A percentile compares a stretch with the other conserved stretches of the same genome.
Evolutionary conservation across 2,797 vertebrate genomes (phyloP).

Genomic region (Onychomys leucogaster): DNA sequence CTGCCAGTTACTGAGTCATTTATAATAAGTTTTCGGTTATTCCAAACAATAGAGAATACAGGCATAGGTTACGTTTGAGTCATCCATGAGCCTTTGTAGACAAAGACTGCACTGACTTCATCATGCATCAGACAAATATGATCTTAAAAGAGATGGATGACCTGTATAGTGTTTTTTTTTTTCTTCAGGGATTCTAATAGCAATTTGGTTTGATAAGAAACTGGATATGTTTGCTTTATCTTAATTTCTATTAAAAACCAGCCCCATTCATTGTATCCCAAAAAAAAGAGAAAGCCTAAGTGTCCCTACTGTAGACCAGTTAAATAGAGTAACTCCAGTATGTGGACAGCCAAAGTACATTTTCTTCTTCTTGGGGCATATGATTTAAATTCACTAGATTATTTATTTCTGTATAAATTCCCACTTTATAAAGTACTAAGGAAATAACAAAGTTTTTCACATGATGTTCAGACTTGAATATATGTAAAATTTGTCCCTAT

Average conservation of each 20-base stretch:
- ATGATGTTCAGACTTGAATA: background rate
- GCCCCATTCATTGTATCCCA: background rate
- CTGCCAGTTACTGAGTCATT: background rate
- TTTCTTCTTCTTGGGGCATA: background rate
- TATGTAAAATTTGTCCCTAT: slow-evolving; percentile 26
- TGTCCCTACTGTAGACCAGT: background rate
- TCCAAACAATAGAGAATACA: background rate
- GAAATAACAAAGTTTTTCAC: slow-evolving; percentile 59
- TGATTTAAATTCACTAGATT: slow-evolving; percentile 45
- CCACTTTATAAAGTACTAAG: slow-evolving; percentile 27
- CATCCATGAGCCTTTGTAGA: background rate
- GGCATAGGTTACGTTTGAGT: background rate
- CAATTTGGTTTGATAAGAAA: slow-evolving; percentile 26
- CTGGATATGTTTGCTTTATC: background rate
- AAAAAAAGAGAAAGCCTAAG: background rate
- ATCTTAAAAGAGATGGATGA: background rate
- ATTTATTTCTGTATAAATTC: slow-evolving; percentile 48
- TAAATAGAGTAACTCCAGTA: slow-evolving; percentile 11
- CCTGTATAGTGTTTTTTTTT: background rate
- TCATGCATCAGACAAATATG: background rate
- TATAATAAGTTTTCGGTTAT: background rate
- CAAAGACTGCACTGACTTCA: background rate
- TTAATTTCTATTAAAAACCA: slow-evolving; percentile 12
- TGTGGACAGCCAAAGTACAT: background rate
- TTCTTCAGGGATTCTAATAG: background rate